A percentile compares a stretch with the other conserved stretches of the same genome.
Conservation (phyloP, 2,888 invertebrate species). For the Zygaena filipendulae region DNA sequence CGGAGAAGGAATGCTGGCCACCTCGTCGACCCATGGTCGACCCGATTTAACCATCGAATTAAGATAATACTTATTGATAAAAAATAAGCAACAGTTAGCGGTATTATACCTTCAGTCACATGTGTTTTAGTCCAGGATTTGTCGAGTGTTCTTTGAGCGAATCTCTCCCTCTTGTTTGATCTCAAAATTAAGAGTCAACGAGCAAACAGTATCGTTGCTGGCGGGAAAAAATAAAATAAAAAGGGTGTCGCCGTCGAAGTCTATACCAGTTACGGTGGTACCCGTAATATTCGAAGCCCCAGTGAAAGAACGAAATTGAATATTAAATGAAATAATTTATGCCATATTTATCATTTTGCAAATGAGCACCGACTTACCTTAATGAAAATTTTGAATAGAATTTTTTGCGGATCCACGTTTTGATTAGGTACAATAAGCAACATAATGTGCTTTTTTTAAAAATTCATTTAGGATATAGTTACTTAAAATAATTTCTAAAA, state of each 20-base stretch:
- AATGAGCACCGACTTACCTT: constrained; percentile 66
- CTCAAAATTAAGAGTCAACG: constrained; percentile 57
- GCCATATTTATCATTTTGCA: constrained; percentile 69
- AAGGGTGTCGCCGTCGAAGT: constrained; percentile 57
- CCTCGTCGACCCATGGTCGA: too few relatives aligned
- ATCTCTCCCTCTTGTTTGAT: constrained; percentile 58
- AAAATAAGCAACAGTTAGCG: constrained; percentile 5
- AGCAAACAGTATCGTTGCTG: constrained; percentile 57
- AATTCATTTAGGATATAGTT: too few relatives aligned
- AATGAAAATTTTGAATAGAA: constrained; percentile 55
- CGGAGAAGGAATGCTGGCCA: too few relatives aligned
- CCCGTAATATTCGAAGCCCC: constrained; percentile 43
- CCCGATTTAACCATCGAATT: too few relatives aligned
- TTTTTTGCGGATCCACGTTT: too few relatives aligned
- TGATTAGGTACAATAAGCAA: too few relatives aligned
- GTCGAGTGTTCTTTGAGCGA: constrained; percentile 46
- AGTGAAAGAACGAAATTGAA: constrained; percentile 65
- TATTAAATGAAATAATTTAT: constrained; percentile 71
- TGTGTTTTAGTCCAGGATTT: constrained; percentile 41
- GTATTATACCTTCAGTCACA: too few relatives aligned
- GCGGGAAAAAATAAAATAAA: constrained; percentile 39
- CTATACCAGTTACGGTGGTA: constrained; percentile 37
- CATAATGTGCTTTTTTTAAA: too few relatives aligned
- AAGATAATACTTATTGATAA: too few relatives aligned
- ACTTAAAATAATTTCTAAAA: too few relatives aligned